Percentiles rank a stretch among this genome's conserved stretches.
Conservation (phyloP, 2,797 vertebrate species). For the Sebastolobus altivelis region DNA sequence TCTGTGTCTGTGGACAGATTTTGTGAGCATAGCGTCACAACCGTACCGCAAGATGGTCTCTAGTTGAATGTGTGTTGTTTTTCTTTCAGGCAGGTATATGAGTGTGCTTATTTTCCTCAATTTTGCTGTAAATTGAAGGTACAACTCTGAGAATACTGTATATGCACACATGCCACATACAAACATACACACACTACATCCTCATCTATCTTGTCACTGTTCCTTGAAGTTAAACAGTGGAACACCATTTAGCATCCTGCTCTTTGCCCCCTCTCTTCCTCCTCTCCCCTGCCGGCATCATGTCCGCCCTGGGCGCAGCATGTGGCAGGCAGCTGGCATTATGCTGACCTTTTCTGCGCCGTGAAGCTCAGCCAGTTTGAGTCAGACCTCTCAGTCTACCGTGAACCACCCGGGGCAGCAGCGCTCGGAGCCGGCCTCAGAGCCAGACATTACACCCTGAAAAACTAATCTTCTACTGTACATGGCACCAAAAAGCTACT, state of each 20-base stretch:
- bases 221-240: conserved; percentile 35
- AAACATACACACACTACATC: not conserved
- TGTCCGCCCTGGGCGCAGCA: conserved; percentile 52
- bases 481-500: conserved; percentile 7
- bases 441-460: conserved; percentile 22
- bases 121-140: not conserved
- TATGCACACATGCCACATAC: not conserved
- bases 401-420: conserved; percentile 38
- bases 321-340: conserved; percentile 71
- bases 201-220: not conserved
- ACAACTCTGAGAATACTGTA: not conserved
- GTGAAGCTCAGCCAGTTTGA: conserved; percentile 48
- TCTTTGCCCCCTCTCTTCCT: conserved; percentile 13
- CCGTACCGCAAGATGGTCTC: too few relatives aligned
- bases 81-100: not conserved
- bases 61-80: conserved; percentile 14
- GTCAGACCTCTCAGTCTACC: conserved; percentile 41
- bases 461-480: conserved; percentile 17
- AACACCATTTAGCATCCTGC: conserved; percentile 53
- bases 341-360: conserved; percentile 72
- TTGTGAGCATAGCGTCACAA: too few relatives aligned
- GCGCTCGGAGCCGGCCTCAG: conserved; percentile 2
- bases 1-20: too few relatives aligned
- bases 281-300: conserved; percentile 48
- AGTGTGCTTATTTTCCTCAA: not conserved